These are phyloP conservation scores for Quadroppia sp. DNA, from an alignment of 2,888 invertebrate species.

Conservation along the genomic window DNA sequence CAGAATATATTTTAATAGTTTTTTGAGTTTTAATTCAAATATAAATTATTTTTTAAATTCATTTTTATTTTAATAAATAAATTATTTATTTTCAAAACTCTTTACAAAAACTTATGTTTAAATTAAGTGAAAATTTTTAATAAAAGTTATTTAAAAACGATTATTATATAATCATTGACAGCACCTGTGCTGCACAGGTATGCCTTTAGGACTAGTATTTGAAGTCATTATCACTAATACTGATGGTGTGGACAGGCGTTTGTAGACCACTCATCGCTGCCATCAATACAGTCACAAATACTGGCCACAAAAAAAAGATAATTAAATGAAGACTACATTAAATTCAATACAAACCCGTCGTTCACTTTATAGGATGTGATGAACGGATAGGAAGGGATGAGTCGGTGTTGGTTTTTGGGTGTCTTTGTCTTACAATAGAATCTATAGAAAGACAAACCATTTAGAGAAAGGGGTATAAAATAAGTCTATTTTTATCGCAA, in stretches of 20 bases:
- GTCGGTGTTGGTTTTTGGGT: conserved; percentile 43
- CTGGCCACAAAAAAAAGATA: conserved; percentile 8
- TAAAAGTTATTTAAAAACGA: too few species aligned
- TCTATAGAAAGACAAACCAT: background rate
- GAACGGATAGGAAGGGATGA: too few species aligned
- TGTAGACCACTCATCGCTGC: conserved; percentile 67
- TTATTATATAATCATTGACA: too few species aligned
- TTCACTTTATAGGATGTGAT: conserved; percentile 54
- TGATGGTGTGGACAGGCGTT: background rate
- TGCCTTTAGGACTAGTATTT: background rate
- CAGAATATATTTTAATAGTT: background rate
- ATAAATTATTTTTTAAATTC: background rate
- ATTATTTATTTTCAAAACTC: too few species aligned
- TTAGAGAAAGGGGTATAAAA: too few species aligned
- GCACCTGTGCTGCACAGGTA: background rate
- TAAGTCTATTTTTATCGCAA: background rate
- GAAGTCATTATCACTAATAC: background rate
- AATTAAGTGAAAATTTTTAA: too few species aligned
- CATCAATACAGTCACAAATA: conserved; percentile 74
- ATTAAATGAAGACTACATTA: too few species aligned
- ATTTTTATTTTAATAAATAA: too few species aligned
- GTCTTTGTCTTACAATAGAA: conserved; percentile 49
- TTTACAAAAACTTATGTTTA: too few species aligned
- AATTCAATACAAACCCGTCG: conserved; percentile 51
- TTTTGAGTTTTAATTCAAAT: background rate